Conservation (phyloP, 2,888 invertebrate species). For the Platynereis dumerilii region DNA sequence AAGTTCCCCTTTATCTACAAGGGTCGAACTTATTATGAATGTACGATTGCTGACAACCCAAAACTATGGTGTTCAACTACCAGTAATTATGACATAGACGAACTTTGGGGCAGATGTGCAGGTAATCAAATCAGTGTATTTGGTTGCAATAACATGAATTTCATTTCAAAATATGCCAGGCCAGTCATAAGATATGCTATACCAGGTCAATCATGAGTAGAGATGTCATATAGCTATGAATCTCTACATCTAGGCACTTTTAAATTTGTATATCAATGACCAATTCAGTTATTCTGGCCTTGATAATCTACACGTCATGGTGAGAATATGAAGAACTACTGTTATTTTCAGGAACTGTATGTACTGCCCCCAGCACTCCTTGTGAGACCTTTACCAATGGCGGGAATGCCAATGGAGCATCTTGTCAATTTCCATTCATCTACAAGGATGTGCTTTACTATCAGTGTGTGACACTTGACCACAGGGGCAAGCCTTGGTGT, state of each 20-base stretch:
- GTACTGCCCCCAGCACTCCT: neutral
- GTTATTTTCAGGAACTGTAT: too few relatives aligned
- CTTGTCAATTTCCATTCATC: constrained; percentile 6
- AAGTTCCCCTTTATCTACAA: constrained; percentile 5
- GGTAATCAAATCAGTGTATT: neutral
- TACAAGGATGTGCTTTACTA: neutral
- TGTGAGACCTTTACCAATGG: neutral
- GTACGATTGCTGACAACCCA: neutral
- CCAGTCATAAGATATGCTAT: too few relatives aligned
- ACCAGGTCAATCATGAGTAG: too few relatives aligned
- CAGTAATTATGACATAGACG: constrained; percentile 19
- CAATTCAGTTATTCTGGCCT: too few relatives aligned
- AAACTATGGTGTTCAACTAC: constrained; percentile 22
- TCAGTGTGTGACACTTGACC: neutral
- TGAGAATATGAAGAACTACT: too few relatives aligned
- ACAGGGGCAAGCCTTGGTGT: neutral
- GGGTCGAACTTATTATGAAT: neutral
- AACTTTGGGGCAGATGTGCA: constrained; percentile 15
- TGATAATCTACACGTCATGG: too few relatives aligned
- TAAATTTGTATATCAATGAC: too few relatives aligned
- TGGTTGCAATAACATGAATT: too few relatives aligned
- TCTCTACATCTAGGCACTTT: too few relatives aligned
- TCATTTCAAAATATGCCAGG: too few relatives aligned
- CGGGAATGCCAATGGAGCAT: neutral
- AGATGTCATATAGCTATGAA: too few relatives aligned